These are phyloP conservation scores for Umimayanthus kanabou DNA, from an alignment of 92 coral and sea anemone species.

Conservation along the genomic window DNA sequence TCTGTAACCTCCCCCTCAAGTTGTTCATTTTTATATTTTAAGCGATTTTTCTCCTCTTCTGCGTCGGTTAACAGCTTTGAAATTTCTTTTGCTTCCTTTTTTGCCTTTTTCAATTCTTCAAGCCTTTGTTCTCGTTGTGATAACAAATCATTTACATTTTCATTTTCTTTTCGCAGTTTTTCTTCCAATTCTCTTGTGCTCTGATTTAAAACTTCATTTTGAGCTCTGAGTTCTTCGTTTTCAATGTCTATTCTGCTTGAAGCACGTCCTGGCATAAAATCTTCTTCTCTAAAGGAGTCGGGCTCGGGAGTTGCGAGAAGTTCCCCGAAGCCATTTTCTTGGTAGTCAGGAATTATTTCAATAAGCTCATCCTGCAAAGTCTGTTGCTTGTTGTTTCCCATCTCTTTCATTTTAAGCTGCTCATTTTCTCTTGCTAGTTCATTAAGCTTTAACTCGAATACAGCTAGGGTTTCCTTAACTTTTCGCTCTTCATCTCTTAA, in stretches of 20 bases:
- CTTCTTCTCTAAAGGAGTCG: slow-evolving; percentile 21
- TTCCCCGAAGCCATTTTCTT: slow-evolving; percentile 35
- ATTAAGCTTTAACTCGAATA: slow-evolving; percentile 45
- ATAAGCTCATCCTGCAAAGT: slow-evolving; percentile 27
- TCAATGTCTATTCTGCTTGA: slow-evolving; percentile 35
- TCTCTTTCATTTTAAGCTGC: slow-evolving; percentile 46
- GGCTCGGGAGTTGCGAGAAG: slow-evolving; percentile 33
- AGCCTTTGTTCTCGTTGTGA: slow-evolving; percentile 11
- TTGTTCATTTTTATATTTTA: slow-evolving; percentile 42
- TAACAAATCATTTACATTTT: slow-evolving; percentile 19
- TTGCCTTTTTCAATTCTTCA: slow-evolving; percentile 25
- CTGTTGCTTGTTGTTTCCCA: slow-evolving; percentile 10
- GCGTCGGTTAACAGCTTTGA: slow-evolving; percentile 30
- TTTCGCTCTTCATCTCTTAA: slow-evolving; percentile 64
- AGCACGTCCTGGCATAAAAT: slow-evolving; percentile 24
- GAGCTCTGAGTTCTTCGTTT: slow-evolving; percentile 38
- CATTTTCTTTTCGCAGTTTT: slow-evolving; percentile 24
- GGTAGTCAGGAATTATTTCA: slow-evolving; percentile 42
- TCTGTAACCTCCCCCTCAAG: slow-evolving; percentile 48
- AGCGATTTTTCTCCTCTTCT: slow-evolving; percentile 28
- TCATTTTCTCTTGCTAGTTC: slow-evolving; percentile 56
- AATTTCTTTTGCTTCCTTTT: slow-evolving; percentile 20
- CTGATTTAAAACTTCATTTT: slow-evolving; percentile 29
- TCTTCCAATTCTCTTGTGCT: slow-evolving; percentile 43
- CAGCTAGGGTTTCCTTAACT: slow-evolving; percentile 22